Evolutionary conservation across 2,113 vertebrate species (phyloP), one percentile per base, ranked within the genome.

Genomic region (Tyrannus savana): DNA sequence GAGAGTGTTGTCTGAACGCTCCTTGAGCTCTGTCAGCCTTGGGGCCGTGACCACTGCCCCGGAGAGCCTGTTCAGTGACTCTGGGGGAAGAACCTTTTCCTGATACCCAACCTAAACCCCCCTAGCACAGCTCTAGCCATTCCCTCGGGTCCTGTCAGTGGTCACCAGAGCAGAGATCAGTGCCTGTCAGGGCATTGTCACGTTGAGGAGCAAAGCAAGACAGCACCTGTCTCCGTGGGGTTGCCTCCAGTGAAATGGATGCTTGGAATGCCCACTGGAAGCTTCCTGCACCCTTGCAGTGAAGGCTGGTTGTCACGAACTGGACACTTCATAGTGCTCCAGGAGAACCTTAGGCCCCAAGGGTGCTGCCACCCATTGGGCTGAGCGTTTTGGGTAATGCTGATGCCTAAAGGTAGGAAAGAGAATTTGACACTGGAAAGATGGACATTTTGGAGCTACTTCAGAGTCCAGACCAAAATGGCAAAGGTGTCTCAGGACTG

Each of bases 1-100:
- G 71, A 5, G 16, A 39, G 24, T 2, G 0, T 0, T 56, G 14
- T 37, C 18, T 35, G 23, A 42, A 55, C 0, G 0, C 41, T 76
- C 8, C 35, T 42, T 41, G 41, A 62, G 35, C 56, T 76, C 47
- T 56, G 71, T 21, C 39, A 76, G 53, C 62, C 0, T 69, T 0
- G 8, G 27, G 33, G 13, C 21, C 0, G 0, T 22, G 35, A 0
- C 63, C n/a, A 4, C 52, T 60, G 68, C 17, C n/a, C 55, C 52
- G 52, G 27, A 37, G 27, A 66, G 44, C 18, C 50, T 68, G 46
- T 7, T 3, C 78, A 62, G 30, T 47, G 46, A 18, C 22, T 76
- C 41, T 62, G 47, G 7, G 55, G 21, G 9, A 55, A 69, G 25
- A 41, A 3, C 30, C 41, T 49, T 80, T 49, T 2, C 59, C 41